Base-by-base conservation (phyloP, 2,888 invertebrate species). In the Euplagia quadripunctaria region DNA sequence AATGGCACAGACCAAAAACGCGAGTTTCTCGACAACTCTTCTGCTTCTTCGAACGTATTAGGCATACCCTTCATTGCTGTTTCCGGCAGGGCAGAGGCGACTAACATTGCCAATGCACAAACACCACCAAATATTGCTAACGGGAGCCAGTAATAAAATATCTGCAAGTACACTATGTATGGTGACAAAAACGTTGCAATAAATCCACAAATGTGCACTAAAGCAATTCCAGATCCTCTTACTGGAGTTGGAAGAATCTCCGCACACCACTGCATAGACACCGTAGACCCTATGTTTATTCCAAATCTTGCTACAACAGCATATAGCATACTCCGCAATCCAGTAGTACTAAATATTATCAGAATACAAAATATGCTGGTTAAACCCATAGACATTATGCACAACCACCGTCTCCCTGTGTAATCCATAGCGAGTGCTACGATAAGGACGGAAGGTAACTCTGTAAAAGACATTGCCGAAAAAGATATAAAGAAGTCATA, bases 401-500 rank as follows among this genome's bases (percentile, higher is more conserved):
- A 68, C 51, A 72, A 12, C 52, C 67, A 65, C 49, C 58, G 12
- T 67, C 67, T 67, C 16, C 72, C 72, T 12, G 43, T 51, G 20
- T 61, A 63, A 17, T 72, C 72, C n/a, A 72, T n/a, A 0, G 90
- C 81, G 64, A 92, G 91, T 3, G 92, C 90, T 4, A 90, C 81
- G 4, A 92, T 49, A 8, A 91, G 67, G 82, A 92, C 82, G 0
- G 93, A 92, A 4, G 93, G 93, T 5, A 90, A 90, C 72, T 92
- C 92, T 4, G 92, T 92, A 63, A 88, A 87, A 16, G 91, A 91
- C 11, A 93, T 82, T n/a, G 91, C 81, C 0, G 92, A 89, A 77
- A 92, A 93, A 12, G 92, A 92, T n/a, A 90, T 9, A 71, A 93
- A 93, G 72, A 89, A 92, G 75, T 93, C 88, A 41, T 89, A 93